Base-by-base conservation (phyloP, 2,888 invertebrate genomes). In the Ypsolopha sequella region DNA sequence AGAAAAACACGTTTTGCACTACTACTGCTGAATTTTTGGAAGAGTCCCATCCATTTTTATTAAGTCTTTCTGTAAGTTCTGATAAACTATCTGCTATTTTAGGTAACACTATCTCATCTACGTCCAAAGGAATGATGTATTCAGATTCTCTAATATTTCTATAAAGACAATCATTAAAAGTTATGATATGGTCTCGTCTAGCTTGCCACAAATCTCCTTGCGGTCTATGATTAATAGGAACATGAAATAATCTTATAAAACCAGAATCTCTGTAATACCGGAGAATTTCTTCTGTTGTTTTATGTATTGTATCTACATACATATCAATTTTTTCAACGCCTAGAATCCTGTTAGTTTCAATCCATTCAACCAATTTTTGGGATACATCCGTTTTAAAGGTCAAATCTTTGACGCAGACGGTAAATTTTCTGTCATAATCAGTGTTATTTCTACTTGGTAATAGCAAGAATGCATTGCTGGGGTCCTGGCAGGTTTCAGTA, bases 161-260 rank as follows among this genome's bases (percentile, higher is more conserved):
- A 70, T 94, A 93, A 54, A 93, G 88, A 66, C 93, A 94, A 69
- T 93, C 93, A 70, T 94, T 94, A 71, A 93, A 94, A 0, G 92
- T 90, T 55, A 93, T 87, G 36, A 94, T 77, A 67, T 94, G 93
- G 74, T 92, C 89, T 60, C 93, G 84, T 63, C 93, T 90, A 41
- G 81, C 66, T 66, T 92, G 92, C 89, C 92, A 93, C 38, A 87
- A 64, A 54, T 76, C 69, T 61, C 76, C 69, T 35, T 68, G 62
- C 41, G 64, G 60, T 53, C 73, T 79, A 73, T 73, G 55, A 51
- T 89, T 89, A 67, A 89, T 79, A 63, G 88, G 88, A 66, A 90
- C 80, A 58, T 80, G 72, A 52, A 85, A 85, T 56, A 88, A 66
- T 64, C 87, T 77, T 51, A 89, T 71, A 51, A 80, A 70, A 51